Evolutionary conservation across 2,888 invertebrate genomes (phyloP), one percentile per base, ranked within the genome.

Genomic region (Parasteatoda lunata): DNA sequence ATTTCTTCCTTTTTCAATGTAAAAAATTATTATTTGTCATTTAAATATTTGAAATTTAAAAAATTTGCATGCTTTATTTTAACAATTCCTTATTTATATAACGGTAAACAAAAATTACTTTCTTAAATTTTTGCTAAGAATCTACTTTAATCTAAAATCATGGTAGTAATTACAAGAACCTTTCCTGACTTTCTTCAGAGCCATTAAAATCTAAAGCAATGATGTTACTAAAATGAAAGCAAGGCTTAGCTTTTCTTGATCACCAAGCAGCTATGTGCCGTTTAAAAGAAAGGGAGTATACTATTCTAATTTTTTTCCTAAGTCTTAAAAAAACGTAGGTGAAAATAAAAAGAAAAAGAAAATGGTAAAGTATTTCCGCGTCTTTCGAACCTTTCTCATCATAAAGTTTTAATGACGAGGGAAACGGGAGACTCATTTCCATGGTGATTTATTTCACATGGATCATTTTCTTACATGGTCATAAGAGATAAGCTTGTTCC

Each of bases 401-500:
- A 66, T 83, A 83, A 83, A 83, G 83, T 83, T 83, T 83, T 77
- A 83, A 83, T 83, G 83, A 83, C 54, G 71, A 59, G 68, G 49
- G 83, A 65, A 77, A 83, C 47, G 65, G 83, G 77, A 71, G 64
- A 54, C 77, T 71, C 77, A 77, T 83, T 83, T 83, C 71, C 70
- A 77, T 76, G 83, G 77, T 83, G 83, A 83, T 83, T 83, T 83
- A 83, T 83, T 77, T 83, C 77, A 49, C 83, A 83, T 83, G 83
- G 83, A 83, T 83, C 76, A 83, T 83, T 83, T 83, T 83, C 83
- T 83, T 73, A 83, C 83, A 83, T 72, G 77, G 77, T 71, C 83
- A 83, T 83, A 83, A 83, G 83, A 70, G 83, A 83, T 83, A 83
- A 83, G 83, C 83, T 83, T 77, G 83, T 83, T 77, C 83, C 77